Conservation (phyloP, 2,888 invertebrate genomes). For the Eupithecia tripunctaria region DNA sequence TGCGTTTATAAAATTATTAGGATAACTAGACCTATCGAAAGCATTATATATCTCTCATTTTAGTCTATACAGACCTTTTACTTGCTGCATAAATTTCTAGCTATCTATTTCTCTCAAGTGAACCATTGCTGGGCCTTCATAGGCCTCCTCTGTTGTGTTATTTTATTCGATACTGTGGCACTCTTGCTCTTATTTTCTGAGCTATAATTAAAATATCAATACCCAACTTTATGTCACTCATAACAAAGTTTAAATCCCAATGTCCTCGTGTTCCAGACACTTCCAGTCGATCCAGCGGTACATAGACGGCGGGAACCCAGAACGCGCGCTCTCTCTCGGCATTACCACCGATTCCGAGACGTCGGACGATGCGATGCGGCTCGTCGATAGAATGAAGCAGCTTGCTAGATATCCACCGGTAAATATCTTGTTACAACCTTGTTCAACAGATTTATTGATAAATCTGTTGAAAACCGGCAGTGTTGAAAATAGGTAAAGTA, state of each 20-base stretch:
- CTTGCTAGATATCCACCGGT: conserved; percentile 76
- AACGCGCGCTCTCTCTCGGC: conserved; percentile 70
- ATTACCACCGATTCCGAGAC: conserved; percentile 78
- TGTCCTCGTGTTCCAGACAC: conserved; percentile 54
- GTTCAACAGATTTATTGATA: not conserved
- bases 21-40: too few relatives aligned
- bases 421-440: conserved; percentile 38
- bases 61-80: too few relatives aligned
- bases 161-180: too few relatives aligned
- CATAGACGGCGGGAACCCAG: conserved; percentile 67
- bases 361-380: conserved; percentile 77
- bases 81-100: too few relatives aligned
- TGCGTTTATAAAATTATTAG: too few relatives aligned
- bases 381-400: conserved; percentile 79
- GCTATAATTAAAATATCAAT: not conserved
- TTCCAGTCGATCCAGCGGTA: conserved; percentile 74
- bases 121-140: too few relatives aligned
- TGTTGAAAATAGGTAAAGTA: too few relatives aligned
- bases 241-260: not conserved
- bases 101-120: too few relatives aligned
- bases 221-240: not conserved
- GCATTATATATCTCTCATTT: too few relatives aligned
- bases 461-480: too few relatives aligned
- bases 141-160: too few relatives aligned
- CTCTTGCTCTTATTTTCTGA: not conserved